Percentiles rank a stretch among this genome's conserved stretches.
Evolutionary conservation across 2,113 vertebrate species (phyloP).

Genomic region (rabbit (Oryctolagus cuniculus)): mOryCun1.1 NC_091435.1:10900001-10900500

Average conservation of each 20-base stretch:
- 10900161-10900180: not conserved
- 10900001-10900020: not conserved
- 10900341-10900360: not conserved
- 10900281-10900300: not conserved
- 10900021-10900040: not conserved
- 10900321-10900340: not conserved
- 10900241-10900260: not conserved
- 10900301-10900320: not conserved
- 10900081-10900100: not conserved
- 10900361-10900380: not conserved
- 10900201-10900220: not conserved
- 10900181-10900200: not conserved
- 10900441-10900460: not conserved
- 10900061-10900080: not conserved
- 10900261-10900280: not conserved
- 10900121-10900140: not conserved
- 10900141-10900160: not conserved
- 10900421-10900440: not conserved
- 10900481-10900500: not conserved
- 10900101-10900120: not conserved
- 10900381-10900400: not conserved
- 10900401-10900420: not conserved
- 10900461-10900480: not conserved
- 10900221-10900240: no score
- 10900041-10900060: not conserved